Conservation (phyloP, 2,888 invertebrate genomes). For the Tanytarsus gracilentus region DNA sequence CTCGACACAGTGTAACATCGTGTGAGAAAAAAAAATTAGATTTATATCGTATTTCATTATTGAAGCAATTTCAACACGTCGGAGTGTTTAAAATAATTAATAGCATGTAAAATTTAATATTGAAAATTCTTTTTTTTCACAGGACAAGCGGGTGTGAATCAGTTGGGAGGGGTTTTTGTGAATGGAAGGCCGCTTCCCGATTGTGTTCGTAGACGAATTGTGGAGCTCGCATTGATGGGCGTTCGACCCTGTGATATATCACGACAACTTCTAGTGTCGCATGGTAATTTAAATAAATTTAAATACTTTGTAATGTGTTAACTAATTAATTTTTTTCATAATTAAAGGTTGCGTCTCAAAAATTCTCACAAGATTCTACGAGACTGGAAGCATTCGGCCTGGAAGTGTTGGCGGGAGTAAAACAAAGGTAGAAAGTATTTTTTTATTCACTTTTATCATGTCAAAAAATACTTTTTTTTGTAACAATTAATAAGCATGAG, state of each 20-base stretch:
- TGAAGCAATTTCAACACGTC: too few species aligned
- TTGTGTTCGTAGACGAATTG: conserved; percentile 85
- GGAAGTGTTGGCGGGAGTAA: conserved; percentile 93
- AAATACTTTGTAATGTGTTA: not conserved
- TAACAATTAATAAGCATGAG: too few species aligned
- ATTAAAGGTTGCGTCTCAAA: conserved; percentile 78
- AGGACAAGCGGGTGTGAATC: conserved; percentile 97
- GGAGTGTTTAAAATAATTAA: too few species aligned
- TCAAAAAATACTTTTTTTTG: too few species aligned
- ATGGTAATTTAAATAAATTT: conserved; percentile 47
- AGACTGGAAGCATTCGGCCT: conserved; percentile 91
- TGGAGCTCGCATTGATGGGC: conserved; percentile 87
- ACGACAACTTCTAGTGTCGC: conserved; percentile 86
- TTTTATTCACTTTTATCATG: too few species aligned
- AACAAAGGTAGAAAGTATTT: too few species aligned
- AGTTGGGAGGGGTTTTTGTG: conserved; percentile 93
- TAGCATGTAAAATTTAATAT: not conserved
- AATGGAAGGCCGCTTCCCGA: conserved; percentile 96
- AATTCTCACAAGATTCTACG: conserved; percentile 91
- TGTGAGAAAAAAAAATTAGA: too few species aligned
- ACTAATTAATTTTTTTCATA: conserved; percentile 16
- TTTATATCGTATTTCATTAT: too few species aligned
- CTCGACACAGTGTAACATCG: too few species aligned
- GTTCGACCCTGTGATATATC: conserved; percentile 96
- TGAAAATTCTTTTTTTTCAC: conserved; percentile 32